Evolutionary conservation across 2,113 vertebrate genomes (phyloP).

Genomic region (Labeo catla): DNA sequence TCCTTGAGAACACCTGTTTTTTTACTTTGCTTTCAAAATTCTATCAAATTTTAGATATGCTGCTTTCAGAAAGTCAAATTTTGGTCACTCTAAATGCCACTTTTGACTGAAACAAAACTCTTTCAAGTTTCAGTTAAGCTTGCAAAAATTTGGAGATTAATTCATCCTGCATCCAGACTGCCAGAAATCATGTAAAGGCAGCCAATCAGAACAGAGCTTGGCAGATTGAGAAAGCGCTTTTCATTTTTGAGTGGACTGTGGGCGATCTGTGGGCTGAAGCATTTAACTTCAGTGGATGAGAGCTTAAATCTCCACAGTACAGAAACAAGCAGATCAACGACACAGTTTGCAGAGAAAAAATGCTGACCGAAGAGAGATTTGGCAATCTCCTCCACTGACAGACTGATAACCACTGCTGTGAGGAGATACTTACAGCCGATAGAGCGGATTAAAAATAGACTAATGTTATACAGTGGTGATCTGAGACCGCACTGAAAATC

Average conservation of each 20-base stretch:
- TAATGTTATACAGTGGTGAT: neutral
- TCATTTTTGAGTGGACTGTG: neutral
- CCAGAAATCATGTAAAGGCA: neutral
- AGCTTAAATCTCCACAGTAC: neutral
- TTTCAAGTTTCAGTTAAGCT: neutral
- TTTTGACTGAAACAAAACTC: neutral
- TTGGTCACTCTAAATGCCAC: neutral
- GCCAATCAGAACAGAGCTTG: neutral
- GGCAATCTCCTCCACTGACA: constrained; percentile 13
- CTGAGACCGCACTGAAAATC: neutral
- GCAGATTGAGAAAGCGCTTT: neutral
- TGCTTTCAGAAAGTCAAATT: neutral
- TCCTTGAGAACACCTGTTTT: neutral
- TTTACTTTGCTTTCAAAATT: too few species aligned
- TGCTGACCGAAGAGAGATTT: neutral
- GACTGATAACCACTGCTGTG: constrained; percentile 35
- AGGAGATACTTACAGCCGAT: constrained; percentile 20
- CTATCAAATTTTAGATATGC: neutral
- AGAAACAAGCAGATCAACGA: neutral
- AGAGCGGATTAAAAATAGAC: neutral
- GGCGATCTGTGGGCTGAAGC: neutral
- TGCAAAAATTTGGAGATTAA: neutral
- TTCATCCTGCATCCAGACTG: neutral
- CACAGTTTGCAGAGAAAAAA: constrained; percentile 1
- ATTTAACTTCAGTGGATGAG: neutral